A percentile compares a stretch with the other conserved stretches of the same genome.
Conservation (phyloP, 2,888 invertebrate species). For the Pheosia tremula region DNA sequence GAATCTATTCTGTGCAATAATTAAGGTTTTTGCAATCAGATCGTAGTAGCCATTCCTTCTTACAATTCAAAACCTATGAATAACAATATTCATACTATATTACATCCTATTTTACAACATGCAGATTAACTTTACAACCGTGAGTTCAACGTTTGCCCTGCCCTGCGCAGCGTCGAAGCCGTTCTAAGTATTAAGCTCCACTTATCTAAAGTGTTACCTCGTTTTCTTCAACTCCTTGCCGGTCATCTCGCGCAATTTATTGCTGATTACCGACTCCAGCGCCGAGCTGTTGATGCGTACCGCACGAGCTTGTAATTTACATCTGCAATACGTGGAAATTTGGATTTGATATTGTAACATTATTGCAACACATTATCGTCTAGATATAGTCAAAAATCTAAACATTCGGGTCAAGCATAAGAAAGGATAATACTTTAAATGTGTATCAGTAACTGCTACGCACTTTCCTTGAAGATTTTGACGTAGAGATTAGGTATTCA, state of each 20-base stretch:
- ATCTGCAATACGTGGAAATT: constrained; percentile 67
- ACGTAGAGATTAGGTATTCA: too few relatives aligned
- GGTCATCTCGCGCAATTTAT: constrained; percentile 74
- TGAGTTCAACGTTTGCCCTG: constrained; percentile 6
- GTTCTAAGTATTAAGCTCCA: constrained; percentile 4
- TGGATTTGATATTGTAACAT: background rate
- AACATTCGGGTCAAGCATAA: too few relatives aligned
- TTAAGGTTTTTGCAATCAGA: too few relatives aligned
- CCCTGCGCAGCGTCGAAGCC: constrained; percentile 11
- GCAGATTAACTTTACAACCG: background rate
- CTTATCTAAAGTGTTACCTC: constrained; percentile 51
- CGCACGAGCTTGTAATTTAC: constrained; percentile 82
- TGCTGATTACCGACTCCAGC: constrained; percentile 80
- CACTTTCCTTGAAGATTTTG: too few relatives aligned
- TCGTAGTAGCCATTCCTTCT: too few relatives aligned
- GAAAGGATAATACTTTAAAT: too few relatives aligned
- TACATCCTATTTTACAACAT: background rate
- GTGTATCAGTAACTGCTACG: too few relatives aligned
- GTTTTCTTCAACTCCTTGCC: constrained; percentile 69
- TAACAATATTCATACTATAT: background rate
- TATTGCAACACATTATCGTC: background rate
- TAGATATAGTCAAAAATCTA: too few relatives aligned
- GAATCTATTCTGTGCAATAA: too few relatives aligned
- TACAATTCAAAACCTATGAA: too few relatives aligned
- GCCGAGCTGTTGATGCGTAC: constrained; percentile 83